phyloP scores from a whole-genome alignment of 2,888 invertebrate species.

The Eurytoma californica region DNA sequence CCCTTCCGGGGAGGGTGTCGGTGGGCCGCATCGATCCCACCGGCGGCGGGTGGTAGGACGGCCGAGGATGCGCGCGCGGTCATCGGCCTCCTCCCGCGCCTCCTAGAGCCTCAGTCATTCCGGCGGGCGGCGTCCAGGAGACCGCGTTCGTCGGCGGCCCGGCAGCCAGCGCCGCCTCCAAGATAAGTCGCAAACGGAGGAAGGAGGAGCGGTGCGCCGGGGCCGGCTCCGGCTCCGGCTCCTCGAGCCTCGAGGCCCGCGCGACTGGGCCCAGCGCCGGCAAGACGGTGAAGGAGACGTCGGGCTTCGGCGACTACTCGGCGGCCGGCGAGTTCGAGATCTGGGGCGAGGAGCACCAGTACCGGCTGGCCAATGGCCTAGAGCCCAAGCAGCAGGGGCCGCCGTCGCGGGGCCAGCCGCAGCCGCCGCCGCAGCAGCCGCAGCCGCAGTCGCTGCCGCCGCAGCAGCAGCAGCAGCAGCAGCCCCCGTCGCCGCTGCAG shows the following conservation, averaged over 20 bases:
- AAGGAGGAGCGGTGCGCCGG: constrained; percentile 58
- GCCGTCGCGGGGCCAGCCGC: constrained; percentile 58
- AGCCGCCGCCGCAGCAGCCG: constrained; percentile 49
- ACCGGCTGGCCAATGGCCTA: constrained; percentile 67
- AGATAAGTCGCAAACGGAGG: constrained; percentile 58
- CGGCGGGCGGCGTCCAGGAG: constrained; percentile 7
- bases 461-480: constrained; percentile 56
- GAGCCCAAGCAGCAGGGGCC: constrained; percentile 61
- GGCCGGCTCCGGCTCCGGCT: constrained; percentile 51
- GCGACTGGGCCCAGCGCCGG: constrained; percentile 24
- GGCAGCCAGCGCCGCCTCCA: constrained; percentile 52
- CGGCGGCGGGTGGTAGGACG: neutral
- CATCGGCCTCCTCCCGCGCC: neutral
- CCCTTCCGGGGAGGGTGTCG: neutral
- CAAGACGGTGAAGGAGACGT: constrained; percentile 47
- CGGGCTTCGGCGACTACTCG: constrained; percentile 72
- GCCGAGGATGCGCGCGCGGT: no score
- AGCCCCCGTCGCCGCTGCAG: constrained; percentile 62
- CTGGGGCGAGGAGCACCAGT: constrained; percentile 73
- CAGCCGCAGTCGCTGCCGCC: constrained; percentile 57
- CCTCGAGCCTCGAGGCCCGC: constrained; percentile 56
- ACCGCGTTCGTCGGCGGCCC: constrained; percentile 25
- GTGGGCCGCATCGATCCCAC: constrained; percentile 8
- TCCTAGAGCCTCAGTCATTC: neutral
- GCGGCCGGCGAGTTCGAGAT: constrained; percentile 74